These are phyloP conservation scores for Magallana angulata DNA, from an alignment of 1,140 invertebrate genomes.

Conservation along the genomic window DNA sequence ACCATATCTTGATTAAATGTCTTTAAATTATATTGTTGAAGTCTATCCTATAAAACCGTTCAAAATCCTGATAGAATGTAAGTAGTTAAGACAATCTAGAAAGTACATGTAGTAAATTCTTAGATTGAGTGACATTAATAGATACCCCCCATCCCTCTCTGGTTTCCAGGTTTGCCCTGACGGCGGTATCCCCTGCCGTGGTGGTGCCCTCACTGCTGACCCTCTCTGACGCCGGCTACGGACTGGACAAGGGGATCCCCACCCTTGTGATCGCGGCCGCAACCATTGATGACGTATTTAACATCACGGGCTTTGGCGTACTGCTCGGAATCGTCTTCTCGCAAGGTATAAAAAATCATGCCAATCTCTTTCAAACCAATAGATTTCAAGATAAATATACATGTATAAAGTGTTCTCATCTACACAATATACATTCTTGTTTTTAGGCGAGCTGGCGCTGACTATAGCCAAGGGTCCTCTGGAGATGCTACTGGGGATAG, in stretches of 20 bases:
- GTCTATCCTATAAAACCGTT: too few species aligned
- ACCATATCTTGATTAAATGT: too few species aligned
- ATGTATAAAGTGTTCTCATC: too few species aligned
- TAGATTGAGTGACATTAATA: neutral
- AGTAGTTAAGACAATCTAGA: neutral
- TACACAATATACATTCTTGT: slow-evolving; percentile 43
- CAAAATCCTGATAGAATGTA: neutral
- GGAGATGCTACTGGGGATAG: slow-evolving; percentile 73
- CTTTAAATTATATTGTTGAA: too few species aligned
- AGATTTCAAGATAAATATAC: too few species aligned
- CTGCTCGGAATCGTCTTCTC: slow-evolving; percentile 76
- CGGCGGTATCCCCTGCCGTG: slow-evolving; percentile 96
- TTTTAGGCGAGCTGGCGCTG: slow-evolving; percentile 76
- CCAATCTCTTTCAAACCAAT: too few species aligned
- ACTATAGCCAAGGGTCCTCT: slow-evolving; percentile 83
- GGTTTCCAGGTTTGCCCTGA: slow-evolving; percentile 86
- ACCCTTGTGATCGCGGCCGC: slow-evolving; percentile 95
- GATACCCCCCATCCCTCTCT: neutral
- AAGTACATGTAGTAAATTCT: neutral
- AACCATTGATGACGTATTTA: slow-evolving; percentile 90
- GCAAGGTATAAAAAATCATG: slow-evolving; percentile 60
- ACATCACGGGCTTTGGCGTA: slow-evolving; percentile 90
- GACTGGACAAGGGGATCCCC: slow-evolving; percentile 95
- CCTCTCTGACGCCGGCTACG: slow-evolving; percentile 90
- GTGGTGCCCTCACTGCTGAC: slow-evolving; percentile 94